These are phyloP conservation scores for Sebastes ruberrimus DNA, from an alignment of 2,797 vertebrate species.

Conservation along the genomic window DNA sequence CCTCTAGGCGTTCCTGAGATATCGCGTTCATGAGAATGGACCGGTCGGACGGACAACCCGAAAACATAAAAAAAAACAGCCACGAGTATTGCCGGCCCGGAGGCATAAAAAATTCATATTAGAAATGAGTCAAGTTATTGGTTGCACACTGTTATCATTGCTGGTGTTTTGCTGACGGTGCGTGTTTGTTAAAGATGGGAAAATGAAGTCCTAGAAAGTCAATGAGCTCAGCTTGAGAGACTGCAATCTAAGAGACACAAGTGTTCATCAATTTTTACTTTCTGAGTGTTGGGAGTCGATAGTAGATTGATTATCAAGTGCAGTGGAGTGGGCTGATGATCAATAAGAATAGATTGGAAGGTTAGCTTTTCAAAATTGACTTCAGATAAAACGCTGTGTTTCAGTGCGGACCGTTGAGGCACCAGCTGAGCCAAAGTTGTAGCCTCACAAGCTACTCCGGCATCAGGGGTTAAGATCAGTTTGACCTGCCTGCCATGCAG, in stretches of 20 bases:
- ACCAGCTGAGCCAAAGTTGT: constrained; percentile 9
- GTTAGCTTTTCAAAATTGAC: constrained; percentile 3
- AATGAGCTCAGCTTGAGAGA: neutral
- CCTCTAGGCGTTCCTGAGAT: no score
- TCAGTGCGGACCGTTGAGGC: neutral
- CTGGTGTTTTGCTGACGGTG: neutral
- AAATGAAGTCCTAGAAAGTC: neutral
- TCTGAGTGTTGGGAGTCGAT: neutral
- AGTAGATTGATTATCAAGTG: constrained; percentile 23
- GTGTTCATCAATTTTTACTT: constrained; percentile 7
- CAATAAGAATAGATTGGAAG: constrained; percentile 29
- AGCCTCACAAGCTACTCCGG: neutral
- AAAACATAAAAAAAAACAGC: no score
- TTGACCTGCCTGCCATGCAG: neutral
- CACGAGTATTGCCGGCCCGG: no score
- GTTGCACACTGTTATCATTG: neutral
- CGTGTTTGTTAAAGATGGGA: neutral
- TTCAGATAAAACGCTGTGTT: neutral
- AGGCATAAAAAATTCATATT: neutral
- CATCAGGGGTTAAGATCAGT: neutral
- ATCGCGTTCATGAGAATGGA: no score
- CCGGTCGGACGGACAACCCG: no score
- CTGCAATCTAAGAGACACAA: neutral
- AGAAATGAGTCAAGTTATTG: neutral
- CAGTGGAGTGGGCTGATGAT: constrained; percentile 35